phyloP scores from a whole-genome alignment of 2,888 invertebrate genomes.

The Brenthis ino region DNA sequence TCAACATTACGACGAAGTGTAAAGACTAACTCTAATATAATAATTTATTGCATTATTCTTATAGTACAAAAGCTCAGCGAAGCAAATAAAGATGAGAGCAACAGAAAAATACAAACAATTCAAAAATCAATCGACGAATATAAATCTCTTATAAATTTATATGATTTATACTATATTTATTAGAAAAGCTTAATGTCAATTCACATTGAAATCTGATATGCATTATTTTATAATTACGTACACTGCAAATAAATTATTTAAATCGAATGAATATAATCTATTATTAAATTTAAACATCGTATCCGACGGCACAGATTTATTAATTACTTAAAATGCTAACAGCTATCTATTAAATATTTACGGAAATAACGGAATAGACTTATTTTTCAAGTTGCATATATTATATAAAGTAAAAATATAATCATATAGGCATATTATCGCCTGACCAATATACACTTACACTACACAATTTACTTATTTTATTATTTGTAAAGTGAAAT shows the following conservation, averaged over 20 bases:
- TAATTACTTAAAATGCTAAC: background rate
- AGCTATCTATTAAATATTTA: background rate
- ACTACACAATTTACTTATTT: no score
- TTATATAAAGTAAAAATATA: background rate
- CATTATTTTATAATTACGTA: no score
- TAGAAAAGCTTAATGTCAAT: no score
- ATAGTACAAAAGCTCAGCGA: slow-evolving; percentile 21
- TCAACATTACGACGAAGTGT: slow-evolving; percentile 14
- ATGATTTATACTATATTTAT: no score
- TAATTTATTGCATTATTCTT: slow-evolving; percentile 26
- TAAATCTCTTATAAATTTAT: no score
- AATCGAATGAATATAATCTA: no score
- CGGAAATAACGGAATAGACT: background rate
- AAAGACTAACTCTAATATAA: slow-evolving; percentile 25
- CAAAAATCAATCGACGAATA: no score
- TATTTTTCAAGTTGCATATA: background rate
- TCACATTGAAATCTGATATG: no score
- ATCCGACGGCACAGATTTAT: background rate
- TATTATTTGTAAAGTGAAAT: background rate
- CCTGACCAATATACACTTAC: background rate
- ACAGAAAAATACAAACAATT: no score
- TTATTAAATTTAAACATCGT: background rate
- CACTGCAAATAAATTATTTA: no score
- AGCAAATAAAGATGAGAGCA: no score
- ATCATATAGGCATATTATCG: background rate